Evolutionary conservation across 2,797 vertebrate species (phyloP).

Genomic region (Cryptoblepharus egeriae): DNA sequence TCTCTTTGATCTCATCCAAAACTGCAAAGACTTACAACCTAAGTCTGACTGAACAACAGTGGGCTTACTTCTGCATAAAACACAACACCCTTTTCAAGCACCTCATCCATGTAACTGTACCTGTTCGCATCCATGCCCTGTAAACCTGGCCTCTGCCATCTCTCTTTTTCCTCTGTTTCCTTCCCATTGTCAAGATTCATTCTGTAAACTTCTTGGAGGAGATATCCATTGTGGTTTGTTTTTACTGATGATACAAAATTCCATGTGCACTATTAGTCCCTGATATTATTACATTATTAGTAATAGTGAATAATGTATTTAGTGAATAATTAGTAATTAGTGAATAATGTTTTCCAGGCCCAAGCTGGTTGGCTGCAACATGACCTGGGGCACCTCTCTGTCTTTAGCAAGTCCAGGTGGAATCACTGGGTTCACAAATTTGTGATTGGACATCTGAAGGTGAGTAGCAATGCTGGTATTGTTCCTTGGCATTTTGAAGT

Average conservation of each 20-base stretch:
- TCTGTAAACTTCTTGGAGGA: background rate
- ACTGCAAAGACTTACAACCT: too few relatives aligned
- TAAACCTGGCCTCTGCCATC: background rate
- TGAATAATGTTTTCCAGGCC: slow-evolving; percentile 63
- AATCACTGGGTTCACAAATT: slow-evolving; percentile 84
- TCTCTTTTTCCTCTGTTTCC: background rate
- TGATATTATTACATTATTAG: too few relatives aligned
- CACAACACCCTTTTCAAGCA: too few relatives aligned
- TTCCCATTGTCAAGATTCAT: background rate
- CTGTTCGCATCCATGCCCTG: background rate
- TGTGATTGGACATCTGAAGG: slow-evolving; percentile 84
- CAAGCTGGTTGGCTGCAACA: slow-evolving; percentile 86
- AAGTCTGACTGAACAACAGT: too few relatives aligned
- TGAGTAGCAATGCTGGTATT: slow-evolving; percentile 35
- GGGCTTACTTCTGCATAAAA: too few relatives aligned
- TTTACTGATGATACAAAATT: background rate
- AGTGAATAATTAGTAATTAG: too few relatives aligned
- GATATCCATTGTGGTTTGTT: background rate
- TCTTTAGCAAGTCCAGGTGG: slow-evolving; percentile 79
- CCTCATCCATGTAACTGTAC: too few relatives aligned
- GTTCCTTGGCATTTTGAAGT: background rate
- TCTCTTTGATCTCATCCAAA: background rate
- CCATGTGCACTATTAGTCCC: too few relatives aligned
- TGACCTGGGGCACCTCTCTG: slow-evolving; percentile 84
- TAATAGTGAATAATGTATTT: too few relatives aligned